Evolutionary conservation across 2,113 vertebrate genomes (phyloP), one percentile per base, ranked within the genome.

Genomic region (Chamaetylas fuelleborni): DNA sequence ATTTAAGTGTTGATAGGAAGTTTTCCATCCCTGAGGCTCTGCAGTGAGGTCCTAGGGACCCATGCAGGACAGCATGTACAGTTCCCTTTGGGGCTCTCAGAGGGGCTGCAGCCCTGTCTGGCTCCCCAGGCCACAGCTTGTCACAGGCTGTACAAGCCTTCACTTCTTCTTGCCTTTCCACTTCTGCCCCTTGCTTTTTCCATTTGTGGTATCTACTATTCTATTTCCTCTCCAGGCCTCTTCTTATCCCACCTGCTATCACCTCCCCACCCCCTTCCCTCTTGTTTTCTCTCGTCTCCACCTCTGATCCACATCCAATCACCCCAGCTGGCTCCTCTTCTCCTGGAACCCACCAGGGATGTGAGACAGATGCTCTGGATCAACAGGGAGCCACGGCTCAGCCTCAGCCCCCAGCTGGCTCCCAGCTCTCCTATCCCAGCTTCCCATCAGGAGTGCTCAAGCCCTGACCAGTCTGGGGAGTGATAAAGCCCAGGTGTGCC

Each of bases 401-500:
- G n/a, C 42, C 78, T 95, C 50, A 28, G 57, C 53, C 90, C 88
- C 81, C 82, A 92, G 86, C 79, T 86, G 23, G 65, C 58, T 95
- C 81, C 72, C 71, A 91, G 89, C 79, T 89, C 78, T 89, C 23
- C 18, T 33, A 85, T 96, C 93, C 90, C 84, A 97, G 29, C 34
- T 89, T 38, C 1, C 5, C 71, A 94, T 67, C 81, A 96, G 92
- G 88, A 97, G 97, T 95, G 50, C 89, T 31, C 20, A 28, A 94
- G 92, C 93, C 62, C 81, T 25, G 31, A 85, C 67, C 54, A 2
- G 5, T 69, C 86, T 69, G 17, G 90, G 93, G 89, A 92, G 91
- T 86, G 91, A 64, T 93, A 94, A 97, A 96, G 88, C 91, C 95
- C 90, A 95, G 95, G 95, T 96, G 94, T 94, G 95, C 81, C 29